phyloP scores from a whole-genome alignment of 2,888 invertebrate genomes.

The Agrochola circellaris region DNA sequence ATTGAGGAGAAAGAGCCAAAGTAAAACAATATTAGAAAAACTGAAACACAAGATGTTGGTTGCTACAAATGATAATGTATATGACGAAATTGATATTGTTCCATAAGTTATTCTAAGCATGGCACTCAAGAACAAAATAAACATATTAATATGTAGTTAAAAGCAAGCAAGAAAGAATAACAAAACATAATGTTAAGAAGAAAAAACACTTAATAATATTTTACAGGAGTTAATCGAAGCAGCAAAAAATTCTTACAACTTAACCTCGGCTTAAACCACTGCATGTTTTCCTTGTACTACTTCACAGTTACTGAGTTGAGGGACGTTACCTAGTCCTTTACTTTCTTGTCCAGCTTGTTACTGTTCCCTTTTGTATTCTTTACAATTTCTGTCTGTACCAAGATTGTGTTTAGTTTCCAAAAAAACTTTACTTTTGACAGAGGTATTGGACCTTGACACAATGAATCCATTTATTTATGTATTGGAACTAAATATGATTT shows the following conservation, averaged over 20 bases:
- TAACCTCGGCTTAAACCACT: conserved; percentile 35
- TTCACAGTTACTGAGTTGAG: conserved; percentile 34
- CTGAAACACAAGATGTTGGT: not conserved
- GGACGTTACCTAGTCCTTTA: conserved; percentile 35
- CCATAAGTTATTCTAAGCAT: not conserved
- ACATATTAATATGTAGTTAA: not conserved
- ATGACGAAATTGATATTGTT: too few species aligned
- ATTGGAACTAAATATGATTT: not conserved
- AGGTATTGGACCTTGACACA: not conserved
- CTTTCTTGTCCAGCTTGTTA: conserved; percentile 29
- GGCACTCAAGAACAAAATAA: not conserved
- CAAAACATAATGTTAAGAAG: not conserved
- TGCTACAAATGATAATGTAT: not conserved
- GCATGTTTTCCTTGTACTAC: conserved; percentile 41
- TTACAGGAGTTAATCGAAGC: conserved; percentile 15
- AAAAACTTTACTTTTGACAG: not conserved
- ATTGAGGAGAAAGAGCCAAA: not conserved
- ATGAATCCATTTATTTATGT: not conserved
- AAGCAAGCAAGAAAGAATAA: not conserved
- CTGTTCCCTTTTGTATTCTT: not conserved
- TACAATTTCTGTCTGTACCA: not conserved
- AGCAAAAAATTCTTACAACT: conserved; percentile 27
- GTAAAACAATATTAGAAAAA: conserved; percentile 1
- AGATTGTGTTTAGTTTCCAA: not conserved
- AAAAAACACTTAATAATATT: conserved; percentile 3